Conservation (phyloP, 2,888 invertebrate genomes). For the Agrilus biguttatus region DNA sequence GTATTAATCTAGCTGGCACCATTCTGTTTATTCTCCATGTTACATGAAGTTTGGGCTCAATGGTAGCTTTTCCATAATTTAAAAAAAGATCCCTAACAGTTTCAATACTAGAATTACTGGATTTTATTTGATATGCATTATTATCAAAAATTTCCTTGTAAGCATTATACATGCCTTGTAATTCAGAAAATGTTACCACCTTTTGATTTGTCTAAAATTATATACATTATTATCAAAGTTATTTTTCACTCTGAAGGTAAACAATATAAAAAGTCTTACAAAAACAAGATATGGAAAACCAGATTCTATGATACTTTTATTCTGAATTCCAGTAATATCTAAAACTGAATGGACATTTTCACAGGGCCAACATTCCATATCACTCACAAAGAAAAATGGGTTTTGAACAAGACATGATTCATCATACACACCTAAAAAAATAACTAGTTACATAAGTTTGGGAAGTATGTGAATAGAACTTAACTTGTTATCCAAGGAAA, state of each 20-base stretch:
- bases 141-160: conserved; percentile 45
- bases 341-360: conserved; percentile 52
- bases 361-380: conserved; percentile 78
- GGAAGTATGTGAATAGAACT: not conserved
- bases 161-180: conserved; percentile 42
- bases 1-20: conserved; percentile 52
- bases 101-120: conserved; percentile 18
- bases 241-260: not conserved
- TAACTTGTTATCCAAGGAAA: conserved; percentile 64
- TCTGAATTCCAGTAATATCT: conserved; percentile 45
- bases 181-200: conserved; percentile 35
- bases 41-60: conserved; percentile 20
- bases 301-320: conserved; percentile 35
- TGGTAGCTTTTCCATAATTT: conserved; percentile 7
- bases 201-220: conserved; percentile 43
- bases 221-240: not conserved
- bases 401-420: conserved; percentile 74
- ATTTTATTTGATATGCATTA: conserved; percentile 45
- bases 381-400: conserved; percentile 67
- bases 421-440: conserved; percentile 54
- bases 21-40: conserved; percentile 66
- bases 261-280: conserved; percentile 19
- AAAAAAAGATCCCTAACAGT: conserved; percentile 18
- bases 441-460: not conserved
- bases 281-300: conserved; percentile 42